phyloP scores from a whole-genome alignment of 2,888 invertebrate genomes.

The Cephus rjabovi region DNA sequence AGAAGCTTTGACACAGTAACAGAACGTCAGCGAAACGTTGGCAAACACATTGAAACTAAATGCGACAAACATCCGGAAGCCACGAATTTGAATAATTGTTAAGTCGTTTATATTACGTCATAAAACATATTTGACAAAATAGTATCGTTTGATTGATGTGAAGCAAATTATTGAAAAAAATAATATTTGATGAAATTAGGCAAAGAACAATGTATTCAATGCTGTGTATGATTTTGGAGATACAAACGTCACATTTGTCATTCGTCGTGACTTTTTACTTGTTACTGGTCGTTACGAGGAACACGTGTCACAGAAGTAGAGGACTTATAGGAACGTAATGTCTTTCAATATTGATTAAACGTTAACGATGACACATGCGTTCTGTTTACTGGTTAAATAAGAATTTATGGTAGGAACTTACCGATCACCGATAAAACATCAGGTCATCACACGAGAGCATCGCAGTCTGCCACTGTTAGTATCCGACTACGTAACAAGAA shows the following conservation, averaged over 20 bases:
- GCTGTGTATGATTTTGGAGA: background rate
- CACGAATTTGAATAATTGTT: background rate
- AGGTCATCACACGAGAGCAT: background rate
- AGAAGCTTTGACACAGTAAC: too few species aligned
- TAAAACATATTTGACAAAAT: too few species aligned
- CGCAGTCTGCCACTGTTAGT: background rate
- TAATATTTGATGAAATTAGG: background rate
- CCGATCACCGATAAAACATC: background rate
- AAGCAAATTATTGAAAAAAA: background rate
- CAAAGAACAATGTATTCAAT: background rate
- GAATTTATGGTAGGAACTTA: background rate
- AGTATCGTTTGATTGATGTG: background rate
- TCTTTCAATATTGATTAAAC: background rate
- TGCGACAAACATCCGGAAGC: too few species aligned
- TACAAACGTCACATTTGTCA: background rate
- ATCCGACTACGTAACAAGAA: background rate
- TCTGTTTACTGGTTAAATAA: background rate
- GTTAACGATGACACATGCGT: background rate
- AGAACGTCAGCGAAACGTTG: too few species aligned
- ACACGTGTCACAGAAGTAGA: background rate
- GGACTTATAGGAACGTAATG: background rate
- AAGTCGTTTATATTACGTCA: background rate
- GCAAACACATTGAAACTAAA: too few species aligned
- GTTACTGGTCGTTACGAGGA: background rate
- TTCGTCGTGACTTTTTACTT: background rate